Conservation (phyloP, 2,113 vertebrate genomes). For the Sus scrofa region T2T-Sscrofa CM000814.6:103490001-103490500, state of each 20-base stretch:
- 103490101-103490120: neutral
- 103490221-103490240: neutral
- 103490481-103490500: neutral
- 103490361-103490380: neutral
- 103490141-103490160: neutral
- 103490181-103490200: neutral
- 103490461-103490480: neutral
- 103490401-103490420: neutral
- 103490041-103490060: neutral
- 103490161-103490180: neutral
- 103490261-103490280: neutral
- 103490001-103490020: conserved; percentile 2
- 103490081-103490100: neutral
- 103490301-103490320: neutral
- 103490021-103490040: neutral
- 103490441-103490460: neutral
- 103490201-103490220: neutral
- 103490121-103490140: neutral
- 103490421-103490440: neutral
- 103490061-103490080: neutral
- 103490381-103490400: neutral
- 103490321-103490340: neutral
- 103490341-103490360: neutral
- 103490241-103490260: neutral
- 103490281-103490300: neutral